These are phyloP conservation scores for Acropternis orthonyx DNA, from an alignment of 2,797 vertebrate genomes.

Conservation along the genomic window DNA sequence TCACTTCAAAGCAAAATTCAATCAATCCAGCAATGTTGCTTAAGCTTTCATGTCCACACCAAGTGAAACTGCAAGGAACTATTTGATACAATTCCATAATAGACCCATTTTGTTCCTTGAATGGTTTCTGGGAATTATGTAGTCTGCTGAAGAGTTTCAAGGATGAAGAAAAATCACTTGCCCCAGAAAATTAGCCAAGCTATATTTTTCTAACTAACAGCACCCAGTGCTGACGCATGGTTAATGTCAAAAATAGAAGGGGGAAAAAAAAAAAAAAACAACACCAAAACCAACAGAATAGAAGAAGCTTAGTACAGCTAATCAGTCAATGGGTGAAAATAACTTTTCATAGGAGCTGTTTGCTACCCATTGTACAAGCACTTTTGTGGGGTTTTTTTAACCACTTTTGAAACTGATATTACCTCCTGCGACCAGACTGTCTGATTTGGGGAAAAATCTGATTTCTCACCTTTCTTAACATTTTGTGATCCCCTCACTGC, in stretches of 20 bases:
- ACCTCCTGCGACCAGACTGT: neutral
- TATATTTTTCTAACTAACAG: neutral
- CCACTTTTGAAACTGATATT: neutral
- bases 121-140: neutral
- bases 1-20: neutral
- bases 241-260: neutral
- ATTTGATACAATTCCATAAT: neutral
- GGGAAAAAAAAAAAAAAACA: no score
- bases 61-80: neutral
- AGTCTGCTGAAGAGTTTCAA: neutral
- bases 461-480: neutral
- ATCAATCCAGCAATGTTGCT: neutral
- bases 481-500: fast-evolving
- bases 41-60: neutral
- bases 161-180: neutral
- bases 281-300: neutral
- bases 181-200: neutral
- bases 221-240: neutral
- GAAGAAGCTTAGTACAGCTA: neutral
- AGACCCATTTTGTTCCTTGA: neutral
- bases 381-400: neutral
- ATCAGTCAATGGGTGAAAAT: neutral
- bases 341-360: neutral
- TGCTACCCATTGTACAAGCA: neutral
- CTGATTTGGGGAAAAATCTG: neutral